Evolutionary conservation across 2,113 vertebrate species (phyloP).

Genomic region (Charadrius vociferus): DNA sequence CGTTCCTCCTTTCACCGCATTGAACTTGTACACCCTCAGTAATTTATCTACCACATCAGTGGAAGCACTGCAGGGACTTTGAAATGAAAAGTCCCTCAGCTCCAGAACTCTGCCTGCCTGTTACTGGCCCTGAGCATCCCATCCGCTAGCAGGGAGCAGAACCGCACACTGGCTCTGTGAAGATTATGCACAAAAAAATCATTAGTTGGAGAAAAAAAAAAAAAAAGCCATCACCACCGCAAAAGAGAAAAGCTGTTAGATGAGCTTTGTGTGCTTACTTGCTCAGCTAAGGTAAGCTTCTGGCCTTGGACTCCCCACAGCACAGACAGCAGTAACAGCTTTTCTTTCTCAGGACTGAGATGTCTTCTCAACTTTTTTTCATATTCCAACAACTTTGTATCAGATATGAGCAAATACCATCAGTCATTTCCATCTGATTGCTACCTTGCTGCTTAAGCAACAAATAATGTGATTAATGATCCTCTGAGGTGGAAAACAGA

Average conservation of each 20-base stretch:
- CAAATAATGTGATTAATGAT: not conserved
- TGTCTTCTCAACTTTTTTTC: not conserved
- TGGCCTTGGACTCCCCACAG: not conserved
- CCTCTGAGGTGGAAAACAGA: not conserved
- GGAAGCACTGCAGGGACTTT: not conserved
- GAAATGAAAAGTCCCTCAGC: not conserved
- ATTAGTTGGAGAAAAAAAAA: not conserved
- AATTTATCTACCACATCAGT: not conserved
- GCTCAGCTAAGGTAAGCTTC: not conserved
- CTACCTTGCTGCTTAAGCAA: not conserved
- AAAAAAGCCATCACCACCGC: not conserved
- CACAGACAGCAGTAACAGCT: not conserved
- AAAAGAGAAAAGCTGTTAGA: not conserved
- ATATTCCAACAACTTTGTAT: not conserved
- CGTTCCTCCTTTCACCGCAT: not conserved
- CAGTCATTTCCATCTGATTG: not conserved
- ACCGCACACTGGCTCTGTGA: fast-evolving
- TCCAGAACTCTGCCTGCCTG: not conserved
- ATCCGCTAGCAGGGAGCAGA: not conserved
- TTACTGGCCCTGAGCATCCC: not conserved
- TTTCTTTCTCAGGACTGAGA: not conserved
- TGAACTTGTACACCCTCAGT: not conserved
- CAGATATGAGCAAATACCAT: not conserved
- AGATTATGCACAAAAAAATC: not conserved
- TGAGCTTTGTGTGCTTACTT: not conserved